Conservation (phyloP, 1,140 invertebrate genomes). For the Chironomus striatipennis region DNA sequence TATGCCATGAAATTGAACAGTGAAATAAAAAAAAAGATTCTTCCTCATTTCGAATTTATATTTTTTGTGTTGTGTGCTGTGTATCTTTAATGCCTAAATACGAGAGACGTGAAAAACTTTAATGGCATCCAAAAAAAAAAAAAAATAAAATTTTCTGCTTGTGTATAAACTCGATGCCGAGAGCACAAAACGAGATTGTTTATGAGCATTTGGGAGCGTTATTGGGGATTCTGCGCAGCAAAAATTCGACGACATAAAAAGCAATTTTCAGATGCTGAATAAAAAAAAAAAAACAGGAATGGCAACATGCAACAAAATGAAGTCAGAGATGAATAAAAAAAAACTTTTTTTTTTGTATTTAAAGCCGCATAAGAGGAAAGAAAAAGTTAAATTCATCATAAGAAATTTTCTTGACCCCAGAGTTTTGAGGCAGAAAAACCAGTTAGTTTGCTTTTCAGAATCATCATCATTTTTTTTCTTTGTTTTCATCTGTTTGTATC, state of each 20-base stretch:
- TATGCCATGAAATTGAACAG: too few relatives aligned
- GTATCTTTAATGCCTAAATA: neutral
- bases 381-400: neutral
- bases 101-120: neutral
- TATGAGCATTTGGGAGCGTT: too few relatives aligned
- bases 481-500: too few relatives aligned
- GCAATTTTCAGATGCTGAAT: neutral
- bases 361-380: neutral
- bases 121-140: neutral
- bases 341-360: conserved; percentile 1
- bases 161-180: neutral
- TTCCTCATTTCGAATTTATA: too few relatives aligned
- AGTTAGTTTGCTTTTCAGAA: neutral
- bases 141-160: too few relatives aligned
- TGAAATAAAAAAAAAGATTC: too few relatives aligned
- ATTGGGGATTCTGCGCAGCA: conserved; percentile 12
- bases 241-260: neutral
- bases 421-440: neutral
- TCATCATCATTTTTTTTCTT: neutral
- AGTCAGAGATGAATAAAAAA: conserved; percentile 16
- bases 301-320: conserved; percentile 17
- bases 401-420: conserved; percentile 14
- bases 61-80: too few relatives aligned
- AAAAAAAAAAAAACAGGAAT: conserved; percentile 3
- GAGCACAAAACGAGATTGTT: too few relatives aligned